phyloP scores from a whole-genome alignment of 1,140 invertebrate species.

The Drosophila auraria region DNA sequence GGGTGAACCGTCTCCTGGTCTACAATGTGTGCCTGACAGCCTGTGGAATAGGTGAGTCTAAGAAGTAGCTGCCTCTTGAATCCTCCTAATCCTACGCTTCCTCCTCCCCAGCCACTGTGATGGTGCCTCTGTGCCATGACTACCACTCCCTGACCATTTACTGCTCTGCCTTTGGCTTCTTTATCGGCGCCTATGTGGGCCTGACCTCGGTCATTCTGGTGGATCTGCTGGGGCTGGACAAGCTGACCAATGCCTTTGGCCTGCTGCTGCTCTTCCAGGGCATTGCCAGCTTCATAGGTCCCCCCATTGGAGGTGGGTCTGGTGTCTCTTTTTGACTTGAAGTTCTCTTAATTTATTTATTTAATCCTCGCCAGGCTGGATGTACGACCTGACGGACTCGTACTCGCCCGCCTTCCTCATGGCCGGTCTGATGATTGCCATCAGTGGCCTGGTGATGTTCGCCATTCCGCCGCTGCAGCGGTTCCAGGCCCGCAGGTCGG shows the following conservation, averaged over 20 bases:
- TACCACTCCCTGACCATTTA: constrained; percentile 91
- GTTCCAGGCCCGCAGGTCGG: constrained; percentile 65
- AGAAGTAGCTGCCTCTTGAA: too few relatives aligned
- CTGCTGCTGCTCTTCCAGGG: constrained; percentile 96
- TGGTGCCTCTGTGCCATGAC: constrained; percentile 90
- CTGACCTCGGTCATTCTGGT: constrained; percentile 96
- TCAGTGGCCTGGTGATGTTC: constrained; percentile 96
- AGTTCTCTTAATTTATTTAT: constrained; percentile 14
- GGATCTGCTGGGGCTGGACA: constrained; percentile 94
- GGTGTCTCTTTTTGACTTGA: background rate
- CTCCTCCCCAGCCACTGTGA: constrained; percentile 89
- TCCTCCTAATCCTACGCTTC: background rate
- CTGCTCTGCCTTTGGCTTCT: constrained; percentile 93
- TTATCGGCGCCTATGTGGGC: constrained; percentile 96
- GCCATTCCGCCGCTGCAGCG: constrained; percentile 92
- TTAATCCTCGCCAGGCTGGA: constrained; percentile 88
- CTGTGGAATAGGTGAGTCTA: constrained; percentile 91
- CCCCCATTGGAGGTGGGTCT: constrained; percentile 93
- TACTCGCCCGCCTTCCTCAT: constrained; percentile 94
- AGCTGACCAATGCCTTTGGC: constrained; percentile 97
- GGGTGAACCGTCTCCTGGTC: constrained; percentile 94
- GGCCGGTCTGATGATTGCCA: constrained; percentile 92
- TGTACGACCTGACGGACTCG: constrained; percentile 91
- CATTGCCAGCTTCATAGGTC: constrained; percentile 94
- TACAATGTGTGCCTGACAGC: constrained; percentile 94